Percentiles rank a stretch among this genome's conserved stretches.
Conservation (phyloP, 2,888 invertebrate genomes). For the Chydorus sphaericus region DNA sequence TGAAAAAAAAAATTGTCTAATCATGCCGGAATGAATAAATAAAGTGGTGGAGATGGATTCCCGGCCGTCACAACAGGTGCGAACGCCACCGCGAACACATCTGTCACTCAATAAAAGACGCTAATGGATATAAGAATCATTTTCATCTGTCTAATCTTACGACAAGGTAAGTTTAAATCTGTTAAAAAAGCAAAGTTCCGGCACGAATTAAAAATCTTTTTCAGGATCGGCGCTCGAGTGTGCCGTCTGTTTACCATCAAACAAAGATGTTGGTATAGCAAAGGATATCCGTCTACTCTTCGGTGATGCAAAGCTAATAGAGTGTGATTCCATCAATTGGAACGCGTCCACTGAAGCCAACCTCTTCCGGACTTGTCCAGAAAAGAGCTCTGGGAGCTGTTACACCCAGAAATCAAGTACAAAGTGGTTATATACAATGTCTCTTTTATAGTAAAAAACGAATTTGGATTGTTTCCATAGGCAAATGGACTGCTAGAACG, state of each 20-base stretch:
- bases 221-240: slow-evolving; percentile 4
- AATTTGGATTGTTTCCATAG: background rate
- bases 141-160: background rate
- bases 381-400: slow-evolving; percentile 1
- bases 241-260: slow-evolving; percentile 2
- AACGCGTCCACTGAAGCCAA: background rate
- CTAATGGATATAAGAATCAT: background rate
- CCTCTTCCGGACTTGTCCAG: background rate
- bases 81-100: background rate
- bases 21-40: too few relatives aligned
- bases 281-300: background rate
- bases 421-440: background rate
- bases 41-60: too few relatives aligned
- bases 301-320: background rate
- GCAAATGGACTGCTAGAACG: slow-evolving; percentile 15
- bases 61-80: background rate
- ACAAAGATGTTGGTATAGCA: background rate
- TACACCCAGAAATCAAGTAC: slow-evolving; percentile 10
- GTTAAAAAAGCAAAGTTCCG: too few relatives aligned
- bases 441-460: background rate
- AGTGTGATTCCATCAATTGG: background rate
- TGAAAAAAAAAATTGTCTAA: too few relatives aligned
- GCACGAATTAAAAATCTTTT: too few relatives aligned
- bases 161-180: slow-evolving; percentile 5
- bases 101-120: background rate